phyloP scores from a whole-genome alignment of 2,888 invertebrate species.

The Xanthorhoe spadicearia region DNA sequence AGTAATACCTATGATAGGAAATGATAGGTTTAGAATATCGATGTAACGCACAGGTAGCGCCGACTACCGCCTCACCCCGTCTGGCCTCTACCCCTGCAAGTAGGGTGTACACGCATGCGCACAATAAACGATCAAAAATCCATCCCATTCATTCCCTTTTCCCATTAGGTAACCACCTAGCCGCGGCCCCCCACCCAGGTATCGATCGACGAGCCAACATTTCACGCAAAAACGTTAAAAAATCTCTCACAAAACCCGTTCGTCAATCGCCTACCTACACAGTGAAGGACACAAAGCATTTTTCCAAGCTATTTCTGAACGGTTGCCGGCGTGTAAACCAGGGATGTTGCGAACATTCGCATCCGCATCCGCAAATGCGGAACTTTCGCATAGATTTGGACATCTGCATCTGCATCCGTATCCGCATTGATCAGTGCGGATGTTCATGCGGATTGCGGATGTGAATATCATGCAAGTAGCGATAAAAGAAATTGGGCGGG shows the following conservation, averaged over 20 bases:
- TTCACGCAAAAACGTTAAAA: slow-evolving; percentile 39
- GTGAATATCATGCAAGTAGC: too few species aligned
- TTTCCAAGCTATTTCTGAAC: slow-evolving; percentile 61
- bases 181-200: slow-evolving; percentile 44
- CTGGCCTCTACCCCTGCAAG: slow-evolving; percentile 19
- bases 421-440: too few species aligned
- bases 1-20: background rate
- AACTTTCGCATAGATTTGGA: too few species aligned
- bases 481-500: too few species aligned
- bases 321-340: slow-evolving; percentile 56
- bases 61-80: slow-evolving; percentile 20
- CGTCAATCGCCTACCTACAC: slow-evolving; percentile 43
- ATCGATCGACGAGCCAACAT: slow-evolving; percentile 41
- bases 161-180: slow-evolving; percentile 54
- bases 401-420: too few species aligned
- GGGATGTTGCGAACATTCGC: too few species aligned
- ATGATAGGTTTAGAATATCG: slow-evolving; percentile 3
- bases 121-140: slow-evolving; percentile 51
- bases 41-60: slow-evolving; percentile 9
- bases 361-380: too few species aligned
- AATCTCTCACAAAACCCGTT: slow-evolving; percentile 39
- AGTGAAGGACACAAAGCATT: slow-evolving; percentile 54
- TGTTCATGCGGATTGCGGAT: too few species aligned
- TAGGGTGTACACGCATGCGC: slow-evolving; percentile 58
- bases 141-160: slow-evolving; percentile 58